These are phyloP conservation scores for Leptinotarsa texana DNA, from an alignment of 1,140 invertebrate species.

Conservation along the genomic window DNA sequence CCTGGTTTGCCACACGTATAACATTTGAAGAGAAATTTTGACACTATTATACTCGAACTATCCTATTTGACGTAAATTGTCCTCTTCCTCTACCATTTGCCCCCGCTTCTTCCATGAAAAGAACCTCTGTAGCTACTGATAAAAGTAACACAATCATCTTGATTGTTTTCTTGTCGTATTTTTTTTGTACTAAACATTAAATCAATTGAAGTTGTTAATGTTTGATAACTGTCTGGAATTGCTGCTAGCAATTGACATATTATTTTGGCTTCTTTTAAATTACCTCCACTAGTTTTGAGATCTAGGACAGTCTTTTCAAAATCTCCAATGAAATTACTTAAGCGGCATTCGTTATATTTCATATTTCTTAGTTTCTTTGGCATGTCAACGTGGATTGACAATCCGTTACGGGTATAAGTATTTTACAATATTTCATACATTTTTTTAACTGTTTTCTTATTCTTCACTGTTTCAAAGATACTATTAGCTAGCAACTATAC, in stretches of 20 bases:
- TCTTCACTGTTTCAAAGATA: background rate
- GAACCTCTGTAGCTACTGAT: background rate
- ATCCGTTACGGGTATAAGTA: background rate
- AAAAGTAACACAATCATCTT: background rate
- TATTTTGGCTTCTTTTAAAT: background rate
- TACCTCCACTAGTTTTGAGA: conserved; percentile 14
- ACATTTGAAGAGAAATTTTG: background rate
- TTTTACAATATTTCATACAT: background rate
- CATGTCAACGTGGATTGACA: background rate
- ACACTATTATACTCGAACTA: background rate
- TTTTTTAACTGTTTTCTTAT: background rate
- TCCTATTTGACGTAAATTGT: background rate
- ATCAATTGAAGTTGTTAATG: background rate
- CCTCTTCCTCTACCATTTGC: background rate
- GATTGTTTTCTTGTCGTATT: conserved; percentile 1
- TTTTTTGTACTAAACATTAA: background rate
- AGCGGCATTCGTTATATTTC: background rate
- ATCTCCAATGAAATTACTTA: background rate
- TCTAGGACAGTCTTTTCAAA: background rate
- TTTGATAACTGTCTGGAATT: background rate
- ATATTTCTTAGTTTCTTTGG: background rate
- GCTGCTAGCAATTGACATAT: conserved; percentile 4
- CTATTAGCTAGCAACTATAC: too few species aligned
- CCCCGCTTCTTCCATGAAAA: background rate
- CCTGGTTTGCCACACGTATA: background rate